Evolutionary conservation across 2,888 invertebrate species (phyloP).

Genomic region (Protophormia terraenovae): DNA sequence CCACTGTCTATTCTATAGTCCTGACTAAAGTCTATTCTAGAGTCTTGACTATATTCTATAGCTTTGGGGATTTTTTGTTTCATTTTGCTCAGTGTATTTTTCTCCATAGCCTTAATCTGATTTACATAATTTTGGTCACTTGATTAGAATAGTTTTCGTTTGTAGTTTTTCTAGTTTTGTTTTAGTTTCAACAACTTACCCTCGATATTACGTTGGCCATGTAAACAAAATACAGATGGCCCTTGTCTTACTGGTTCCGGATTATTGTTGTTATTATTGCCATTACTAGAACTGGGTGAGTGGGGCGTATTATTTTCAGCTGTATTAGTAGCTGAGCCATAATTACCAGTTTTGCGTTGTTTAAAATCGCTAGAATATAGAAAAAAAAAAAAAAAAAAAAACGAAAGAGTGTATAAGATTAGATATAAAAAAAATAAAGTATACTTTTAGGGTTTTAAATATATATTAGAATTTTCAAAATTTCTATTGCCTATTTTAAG

Average conservation of each 20-base stretch:
- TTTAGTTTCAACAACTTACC: constrained; percentile 67
- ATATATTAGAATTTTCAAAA: no score
- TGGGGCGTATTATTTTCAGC: constrained; percentile 3
- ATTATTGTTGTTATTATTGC: constrained; percentile 70
- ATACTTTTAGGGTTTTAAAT: neutral
- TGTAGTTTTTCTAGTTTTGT: neutral
- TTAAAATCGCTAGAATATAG: constrained; percentile 66
- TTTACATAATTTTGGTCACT: constrained; percentile 57
- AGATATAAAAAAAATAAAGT: neutral
- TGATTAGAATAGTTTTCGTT: constrained; percentile 53
- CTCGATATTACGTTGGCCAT: constrained; percentile 76
- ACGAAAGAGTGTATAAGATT: neutral
- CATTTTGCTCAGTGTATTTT: constrained; percentile 25
- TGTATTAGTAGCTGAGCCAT: constrained; percentile 69
- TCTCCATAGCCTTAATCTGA: constrained; percentile 41
- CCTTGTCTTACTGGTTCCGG: constrained; percentile 57
- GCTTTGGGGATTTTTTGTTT: no score
- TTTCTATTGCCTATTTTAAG: neutral
- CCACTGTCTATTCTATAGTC: neutral
- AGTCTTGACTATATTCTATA: no score
- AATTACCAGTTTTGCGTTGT: constrained; percentile 68
- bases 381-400: constrained; percentile 1
- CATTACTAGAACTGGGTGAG: constrained; percentile 56
- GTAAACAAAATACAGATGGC: constrained; percentile 72
- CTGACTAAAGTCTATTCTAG: neutral